Base-by-base conservation (phyloP, 2,797 vertebrate genomes). In the Momotus momota region DNA sequence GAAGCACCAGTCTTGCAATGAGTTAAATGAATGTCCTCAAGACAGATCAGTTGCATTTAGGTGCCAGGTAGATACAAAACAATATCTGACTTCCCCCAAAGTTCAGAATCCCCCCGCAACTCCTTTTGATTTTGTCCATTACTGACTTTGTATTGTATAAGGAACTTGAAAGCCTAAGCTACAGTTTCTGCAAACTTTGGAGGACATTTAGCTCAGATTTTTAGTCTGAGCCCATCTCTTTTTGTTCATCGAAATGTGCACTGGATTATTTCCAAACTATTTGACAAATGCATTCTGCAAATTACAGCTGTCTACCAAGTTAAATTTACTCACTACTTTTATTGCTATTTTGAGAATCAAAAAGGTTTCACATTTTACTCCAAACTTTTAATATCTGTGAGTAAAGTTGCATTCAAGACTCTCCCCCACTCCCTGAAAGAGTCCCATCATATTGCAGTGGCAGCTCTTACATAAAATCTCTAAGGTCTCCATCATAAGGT, bases 241-340 rank as follows among this genome's bases (percentile, higher is more conserved):
- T 61, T 64, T n/a, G 10, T 35, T 81, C 21, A 82, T 86, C 55
- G 93, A 87, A 92, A 35, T 25, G 25, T 55, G 51, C 45, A 80
- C 64, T 35, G 65, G 82, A 96, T 93, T 92, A 75, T 62, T 97
- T 96, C 93, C 95, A 94, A 95, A 80, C 46, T 69, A 86, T 91
- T 78, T 96, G 85, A 97, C 91, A 96, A 97, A 94, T 66, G 81
- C 55, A 92, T 75, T 83, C 52, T 88, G 64, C 27, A 92, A 90
- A 92, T 77, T 88, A 94, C 91, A 96, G 54, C 79, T 95, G 49
- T 41, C 10, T 90, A 91, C 88, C 66, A 84, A 91, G 81, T 90
- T 82, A 90, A 88, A 90, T 91, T 94, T 93, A 91, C 72, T 57
- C 35, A 72, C 43, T 89, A 91, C 49, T 89, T 93, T 96, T 88